Evolutionary conservation across 2,113 vertebrate species (phyloP).

Genomic region (Euleptes europaea): DNA sequence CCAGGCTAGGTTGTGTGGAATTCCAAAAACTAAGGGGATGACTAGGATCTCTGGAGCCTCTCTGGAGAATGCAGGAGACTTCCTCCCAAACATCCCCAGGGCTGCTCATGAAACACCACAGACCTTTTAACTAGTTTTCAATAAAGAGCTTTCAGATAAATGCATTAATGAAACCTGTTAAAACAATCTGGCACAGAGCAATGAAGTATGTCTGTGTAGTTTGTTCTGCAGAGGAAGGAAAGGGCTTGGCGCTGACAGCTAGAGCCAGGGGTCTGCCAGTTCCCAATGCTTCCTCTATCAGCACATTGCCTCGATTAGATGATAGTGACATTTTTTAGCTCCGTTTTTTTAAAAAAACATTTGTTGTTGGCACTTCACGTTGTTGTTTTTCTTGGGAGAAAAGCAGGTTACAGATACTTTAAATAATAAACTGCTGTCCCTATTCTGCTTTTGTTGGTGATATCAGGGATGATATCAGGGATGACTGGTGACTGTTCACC

Average conservation of each 20-base stretch:
- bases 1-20: too few relatives aligned
- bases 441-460: too few relatives aligned
- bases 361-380: too few relatives aligned
- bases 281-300: constrained; percentile 49
- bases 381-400: too few relatives aligned
- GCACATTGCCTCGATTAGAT: constrained; percentile 56
- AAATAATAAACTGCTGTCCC: too few relatives aligned
- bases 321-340: constrained; percentile 37
- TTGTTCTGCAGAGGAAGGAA: constrained; percentile 57
- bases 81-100: not conserved
- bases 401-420: too few relatives aligned
- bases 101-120: not conserved
- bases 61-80: not conserved
- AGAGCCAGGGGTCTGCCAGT: constrained; percentile 54
- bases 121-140: not conserved
- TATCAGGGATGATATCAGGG: too few relatives aligned
- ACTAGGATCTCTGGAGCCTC: too few relatives aligned
- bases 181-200: constrained; percentile 52
- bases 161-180: constrained; percentile 55
- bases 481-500: too few relatives aligned
- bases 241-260: constrained; percentile 58
- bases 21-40: too few relatives aligned
- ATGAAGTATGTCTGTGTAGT: constrained; percentile 56
- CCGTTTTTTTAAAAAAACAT: constrained; percentile 28
- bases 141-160: constrained; percentile 52